Evolutionary conservation across 2,797 vertebrate genomes (phyloP).

Genomic region (Borostomias antarcticus): DNA sequence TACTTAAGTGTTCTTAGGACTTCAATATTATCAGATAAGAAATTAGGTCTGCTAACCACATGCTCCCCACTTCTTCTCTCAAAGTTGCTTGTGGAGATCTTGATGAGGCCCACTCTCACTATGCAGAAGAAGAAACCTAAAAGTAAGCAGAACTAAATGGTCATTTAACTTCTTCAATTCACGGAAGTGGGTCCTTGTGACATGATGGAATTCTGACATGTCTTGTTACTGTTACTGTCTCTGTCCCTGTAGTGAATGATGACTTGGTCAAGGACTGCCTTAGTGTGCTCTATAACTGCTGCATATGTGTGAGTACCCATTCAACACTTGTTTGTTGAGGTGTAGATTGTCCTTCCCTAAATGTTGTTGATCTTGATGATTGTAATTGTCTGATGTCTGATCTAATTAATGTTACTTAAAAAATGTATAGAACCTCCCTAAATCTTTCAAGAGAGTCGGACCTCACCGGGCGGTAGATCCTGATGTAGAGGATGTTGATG

Average conservation of each 20-base stretch:
- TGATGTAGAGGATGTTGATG: too few species aligned
- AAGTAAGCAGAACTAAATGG: constrained; percentile 78
- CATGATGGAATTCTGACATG: background rate
- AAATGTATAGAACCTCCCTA: too few species aligned
- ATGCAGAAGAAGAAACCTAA: constrained; percentile 93
- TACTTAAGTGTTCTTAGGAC: constrained; percentile 2
- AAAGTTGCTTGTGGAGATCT: constrained; percentile 95
- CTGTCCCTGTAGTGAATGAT: constrained; percentile 85
- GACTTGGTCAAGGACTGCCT: constrained; percentile 97
- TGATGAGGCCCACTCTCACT: constrained; percentile 96
- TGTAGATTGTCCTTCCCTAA: background rate
- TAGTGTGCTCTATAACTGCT: constrained; percentile 98
- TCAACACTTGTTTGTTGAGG: background rate
- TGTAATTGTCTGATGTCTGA: too few species aligned
- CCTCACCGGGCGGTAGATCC: too few species aligned
- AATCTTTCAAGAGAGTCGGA: too few species aligned
- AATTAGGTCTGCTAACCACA: background rate
- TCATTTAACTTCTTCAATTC: background rate
- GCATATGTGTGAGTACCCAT: constrained; percentile 92
- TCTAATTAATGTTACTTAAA: too few species aligned
- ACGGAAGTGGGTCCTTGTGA: background rate
- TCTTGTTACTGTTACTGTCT: constrained; percentile 9
- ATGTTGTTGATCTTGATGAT: too few species aligned
- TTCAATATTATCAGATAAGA: constrained; percentile 5
- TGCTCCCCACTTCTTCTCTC: constrained; percentile 21